Evolutionary conservation across 2,888 invertebrate genomes (phyloP).

Genomic region (Pollenia amentaria): DNA sequence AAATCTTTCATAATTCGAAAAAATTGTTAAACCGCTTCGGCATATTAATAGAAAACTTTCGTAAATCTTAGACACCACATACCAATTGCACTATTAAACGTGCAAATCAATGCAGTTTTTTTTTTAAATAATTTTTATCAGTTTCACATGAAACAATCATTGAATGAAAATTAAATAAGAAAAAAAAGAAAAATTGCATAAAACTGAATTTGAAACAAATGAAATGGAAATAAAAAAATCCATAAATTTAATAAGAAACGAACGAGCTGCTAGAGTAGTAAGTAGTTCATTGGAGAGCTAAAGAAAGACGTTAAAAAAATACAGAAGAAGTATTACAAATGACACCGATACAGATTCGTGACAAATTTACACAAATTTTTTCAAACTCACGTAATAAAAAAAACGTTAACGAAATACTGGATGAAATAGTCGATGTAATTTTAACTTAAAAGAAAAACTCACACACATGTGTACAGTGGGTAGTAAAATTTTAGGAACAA

Average conservation of each 20-base stretch:
- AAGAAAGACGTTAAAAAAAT: slow-evolving; percentile 11
- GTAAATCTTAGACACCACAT: slow-evolving; percentile 18
- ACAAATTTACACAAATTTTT: slow-evolving; percentile 71
- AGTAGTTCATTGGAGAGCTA: slow-evolving; percentile 27
- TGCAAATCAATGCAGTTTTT: slow-evolving; percentile 56
- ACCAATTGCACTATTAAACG: slow-evolving; percentile 48
- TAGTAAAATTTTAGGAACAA: background rate
- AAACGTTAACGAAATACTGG: slow-evolving; percentile 36
- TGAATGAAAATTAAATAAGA: background rate
- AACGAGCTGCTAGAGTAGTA: slow-evolving; percentile 28
- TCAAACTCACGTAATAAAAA: slow-evolving; percentile 66
- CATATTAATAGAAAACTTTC: slow-evolving; percentile 38
- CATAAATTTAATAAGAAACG: slow-evolving; percentile 53
- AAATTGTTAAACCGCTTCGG: background rate
- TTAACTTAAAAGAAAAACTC: background rate
- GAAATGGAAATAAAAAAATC: slow-evolving; percentile 52
- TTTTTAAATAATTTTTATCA: background rate
- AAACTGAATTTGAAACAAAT: slow-evolving; percentile 55
- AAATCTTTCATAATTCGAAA: background rate
- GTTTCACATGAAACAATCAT: slow-evolving; percentile 50
- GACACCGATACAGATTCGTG: slow-evolving; percentile 73
- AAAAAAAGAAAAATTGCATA: slow-evolving; percentile 51
- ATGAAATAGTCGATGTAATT: background rate
- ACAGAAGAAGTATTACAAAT: slow-evolving; percentile 48
- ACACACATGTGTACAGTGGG: slow-evolving; percentile 25